Evolutionary conservation across 35 echinoderm and acorn worm species (phyloP).

Genomic region (Amphiura filiformis): DNA sequence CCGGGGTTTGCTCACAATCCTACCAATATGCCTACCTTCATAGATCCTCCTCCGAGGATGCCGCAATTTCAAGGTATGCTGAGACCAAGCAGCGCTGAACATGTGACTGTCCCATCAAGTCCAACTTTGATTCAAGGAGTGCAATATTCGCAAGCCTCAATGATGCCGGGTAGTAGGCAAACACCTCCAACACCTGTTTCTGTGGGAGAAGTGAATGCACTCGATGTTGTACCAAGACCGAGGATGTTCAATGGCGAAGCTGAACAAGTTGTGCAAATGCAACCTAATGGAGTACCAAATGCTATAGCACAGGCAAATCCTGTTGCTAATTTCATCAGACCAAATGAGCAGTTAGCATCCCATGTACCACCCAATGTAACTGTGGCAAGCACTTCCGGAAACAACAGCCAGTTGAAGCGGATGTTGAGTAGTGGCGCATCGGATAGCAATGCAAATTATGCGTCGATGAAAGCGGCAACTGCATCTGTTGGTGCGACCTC

Average conservation of each 20-base stretch:
- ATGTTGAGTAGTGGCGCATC: background rate
- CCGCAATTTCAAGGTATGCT: background rate
- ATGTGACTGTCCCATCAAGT: background rate
- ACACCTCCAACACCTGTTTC: background rate
- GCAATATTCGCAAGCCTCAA: background rate
- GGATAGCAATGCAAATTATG: background rate
- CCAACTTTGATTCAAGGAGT: background rate
- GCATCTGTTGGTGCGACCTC: background rate
- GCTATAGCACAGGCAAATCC: background rate
- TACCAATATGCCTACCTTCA: background rate
- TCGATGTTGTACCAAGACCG: background rate
- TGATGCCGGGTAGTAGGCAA: background rate
- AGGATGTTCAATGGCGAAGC: background rate
- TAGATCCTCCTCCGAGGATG: background rate
- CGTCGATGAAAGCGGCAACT: background rate
- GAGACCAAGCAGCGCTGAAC: background rate
- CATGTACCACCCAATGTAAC: background rate
- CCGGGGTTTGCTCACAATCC: background rate
- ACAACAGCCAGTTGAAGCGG: background rate
- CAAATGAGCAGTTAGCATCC: background rate
- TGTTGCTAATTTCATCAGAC: background rate
- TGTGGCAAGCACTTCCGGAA: background rate
- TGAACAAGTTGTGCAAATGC: background rate
- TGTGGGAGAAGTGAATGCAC: background rate
- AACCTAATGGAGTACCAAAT: background rate